A percentile compares a stretch with the other conserved stretches of the same genome.
Conservation (phyloP, 1,140 invertebrate genomes). For the Lysiphlebus fabarum region DNA sequence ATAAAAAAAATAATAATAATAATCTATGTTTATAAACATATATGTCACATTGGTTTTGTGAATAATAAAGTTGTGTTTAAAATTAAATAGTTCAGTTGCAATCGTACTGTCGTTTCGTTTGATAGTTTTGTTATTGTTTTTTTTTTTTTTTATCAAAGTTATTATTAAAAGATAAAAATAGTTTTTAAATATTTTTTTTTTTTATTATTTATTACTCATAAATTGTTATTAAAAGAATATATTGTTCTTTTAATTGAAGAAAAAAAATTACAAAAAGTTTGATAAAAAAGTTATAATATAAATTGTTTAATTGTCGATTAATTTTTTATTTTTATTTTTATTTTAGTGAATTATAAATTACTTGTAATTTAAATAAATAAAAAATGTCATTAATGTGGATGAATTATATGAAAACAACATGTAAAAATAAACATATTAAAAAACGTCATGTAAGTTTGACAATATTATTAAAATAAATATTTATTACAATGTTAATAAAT, state of each 20-base stretch:
- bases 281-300: neutral
- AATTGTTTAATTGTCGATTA: neutral
- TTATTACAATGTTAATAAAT: neutral
- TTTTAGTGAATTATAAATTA: neutral
- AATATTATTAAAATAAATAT: conserved; percentile 5
- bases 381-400: conserved; percentile 46
- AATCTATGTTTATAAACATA: neutral
- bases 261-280: neutral
- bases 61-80: conserved; percentile 24
- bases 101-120: conserved; percentile 2
- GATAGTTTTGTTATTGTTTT: conserved; percentile 8
- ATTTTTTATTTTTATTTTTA: neutral
- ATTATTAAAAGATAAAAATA: no score
- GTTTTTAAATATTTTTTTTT: no score
- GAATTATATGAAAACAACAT: conserved; percentile 40
- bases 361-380: no score
- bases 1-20: conserved; percentile 10
- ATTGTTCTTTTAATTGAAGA: no score
- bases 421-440: conserved; percentile 35
- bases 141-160: neutral
- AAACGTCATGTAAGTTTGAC: conserved; percentile 33
- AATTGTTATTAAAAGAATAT: no score
- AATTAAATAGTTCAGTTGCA: conserved; percentile 20
- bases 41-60: neutral
- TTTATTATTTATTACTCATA: no score